Percentiles rank a stretch among this genome's conserved stretches.
phyloP scores from a whole-genome alignment of 2,888 invertebrate genomes.

The Dolichopus griseipennis region DNA sequence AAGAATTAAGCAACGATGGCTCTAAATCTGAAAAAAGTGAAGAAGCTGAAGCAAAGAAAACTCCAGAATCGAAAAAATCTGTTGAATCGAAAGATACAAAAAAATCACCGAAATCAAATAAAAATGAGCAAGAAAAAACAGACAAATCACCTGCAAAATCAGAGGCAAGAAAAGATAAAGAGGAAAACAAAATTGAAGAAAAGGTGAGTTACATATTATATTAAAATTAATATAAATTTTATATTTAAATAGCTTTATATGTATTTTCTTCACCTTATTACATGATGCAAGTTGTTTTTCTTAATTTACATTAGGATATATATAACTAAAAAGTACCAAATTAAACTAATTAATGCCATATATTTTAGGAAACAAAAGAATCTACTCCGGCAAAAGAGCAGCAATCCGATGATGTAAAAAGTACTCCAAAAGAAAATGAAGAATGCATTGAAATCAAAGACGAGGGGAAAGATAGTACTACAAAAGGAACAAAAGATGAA shows the following conservation, averaged over 20 bases:
- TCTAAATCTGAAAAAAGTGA: not conserved
- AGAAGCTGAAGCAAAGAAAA: slow-evolving; percentile 10
- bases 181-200: slow-evolving; percentile 15
- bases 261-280: too few species aligned
- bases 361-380: slow-evolving; percentile 17
- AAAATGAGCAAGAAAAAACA: slow-evolving; percentile 22
- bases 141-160: slow-evolving; percentile 18
- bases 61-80: slow-evolving; percentile 21
- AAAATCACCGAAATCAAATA: slow-evolving; percentile 10
- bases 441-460: not conserved
- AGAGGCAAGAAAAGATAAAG: not conserved
- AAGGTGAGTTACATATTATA: slow-evolving; percentile 11
- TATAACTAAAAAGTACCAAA: too few species aligned
- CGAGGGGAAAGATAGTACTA: not conserved
- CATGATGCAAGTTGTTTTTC: too few species aligned
- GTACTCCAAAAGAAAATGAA: not conserved
- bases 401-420: slow-evolving; percentile 3
- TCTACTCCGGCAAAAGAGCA: slow-evolving; percentile 16
- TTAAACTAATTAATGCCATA: not conserved
- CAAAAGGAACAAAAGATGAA: not conserved
- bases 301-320: too few species aligned
- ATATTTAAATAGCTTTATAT: too few species aligned
- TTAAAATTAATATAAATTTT: too few species aligned
- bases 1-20: slow-evolving; percentile 21
- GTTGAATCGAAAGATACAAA: not conserved